Base-by-base conservation (phyloP, 2,888 invertebrate species). In the Drosophila quinaria region DNA sequence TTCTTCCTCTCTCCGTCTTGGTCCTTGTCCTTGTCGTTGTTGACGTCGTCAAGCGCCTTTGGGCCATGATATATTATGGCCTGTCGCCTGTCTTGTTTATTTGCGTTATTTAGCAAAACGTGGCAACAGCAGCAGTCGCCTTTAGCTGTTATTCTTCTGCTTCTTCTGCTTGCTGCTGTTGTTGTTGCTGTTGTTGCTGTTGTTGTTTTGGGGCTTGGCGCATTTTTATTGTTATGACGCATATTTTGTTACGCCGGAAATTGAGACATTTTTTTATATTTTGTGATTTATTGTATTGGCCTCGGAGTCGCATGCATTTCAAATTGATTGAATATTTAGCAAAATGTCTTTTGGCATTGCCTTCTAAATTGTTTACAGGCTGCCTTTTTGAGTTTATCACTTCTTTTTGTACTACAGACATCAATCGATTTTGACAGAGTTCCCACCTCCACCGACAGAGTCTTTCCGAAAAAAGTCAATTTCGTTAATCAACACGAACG, bases 401-500 rank as follows among this genome's bases (percentile, higher is more conserved):
- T 25, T 5, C 2, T 63, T 29, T 29, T 29, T 29, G 8, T 66
- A 61, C 72, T 10, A 52, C 52, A 55, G 44, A 15, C 42, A 33
- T 59, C 66, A 64, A 74, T 73, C 73, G 78, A 62, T 65, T 54
- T 54, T 47, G 62, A 39, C 56, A 52, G 50, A 19, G 17, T 17
- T 33, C 22, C 17, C 33, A 1, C 2, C 35, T 13, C 13, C 13
- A 13, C 4, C 11, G 8, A n/a, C 11, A 11, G 6, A 17, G 11
- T 33, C 33, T 19, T 10, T n/a, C n/a, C 11, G n/a, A 73, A 79
- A 84, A 87, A 85, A 78, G 80, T 87, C 81, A 87, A 87, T 81
- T 87, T 86, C 80, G 87, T 88, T 88, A 88, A 88, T 88, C 90
- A 88, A 90, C 89, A 82, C 78, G 84, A 88, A 84, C 80, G 87